Base-by-base conservation (phyloP, 1,140 invertebrate species). In the Coboldia fuscipes region DNA sequence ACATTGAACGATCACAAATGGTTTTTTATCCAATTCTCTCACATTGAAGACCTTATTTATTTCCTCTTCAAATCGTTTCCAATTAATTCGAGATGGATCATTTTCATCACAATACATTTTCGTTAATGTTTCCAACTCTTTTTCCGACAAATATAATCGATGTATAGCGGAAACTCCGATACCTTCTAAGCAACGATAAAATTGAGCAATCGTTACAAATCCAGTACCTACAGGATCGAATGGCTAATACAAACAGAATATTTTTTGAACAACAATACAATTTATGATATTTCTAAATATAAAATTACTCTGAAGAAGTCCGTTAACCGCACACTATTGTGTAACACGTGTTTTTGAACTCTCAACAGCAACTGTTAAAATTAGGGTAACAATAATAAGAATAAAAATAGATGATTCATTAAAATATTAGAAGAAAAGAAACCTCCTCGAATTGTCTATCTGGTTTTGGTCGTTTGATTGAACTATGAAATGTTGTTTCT, bases 31-130 rank as follows among this genome's bases (percentile, higher is more conserved):
- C 20, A 76, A 48, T 44, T 71, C 63, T 37, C 72, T 72, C 5
- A 66, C 19, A 6, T 34, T 12, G 28, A 31, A 39, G 70, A 68
- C 68, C 41, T 63, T 58, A 45, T 77, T 68, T 27, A 76, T 65
- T 43, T 77, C 74, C 41, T 75, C 68, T 39, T 68, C 65, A 44
- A 77, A 78, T n/a, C 62, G 68, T 23, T 63, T 61, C 72, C 73
- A 77, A 37, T 64, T 70, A 13, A 76, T 57, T 23, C 66, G 56
- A 16, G 62, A 57, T 0, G 51, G 50, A 46, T 77, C 72, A 30
- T 66, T 61, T 10, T 70, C 69, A 54, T 76, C 72, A 26, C 56
- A 43, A 46, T 77, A 78, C 44, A 70, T 60, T 3, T 56, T 49
- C 33, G 63, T 55, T 2, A 78, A 41, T 14, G 58, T 57, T 35